Base-by-base conservation (phyloP, 2,113 vertebrate species). In the Myiagra hebetior region DNA sequence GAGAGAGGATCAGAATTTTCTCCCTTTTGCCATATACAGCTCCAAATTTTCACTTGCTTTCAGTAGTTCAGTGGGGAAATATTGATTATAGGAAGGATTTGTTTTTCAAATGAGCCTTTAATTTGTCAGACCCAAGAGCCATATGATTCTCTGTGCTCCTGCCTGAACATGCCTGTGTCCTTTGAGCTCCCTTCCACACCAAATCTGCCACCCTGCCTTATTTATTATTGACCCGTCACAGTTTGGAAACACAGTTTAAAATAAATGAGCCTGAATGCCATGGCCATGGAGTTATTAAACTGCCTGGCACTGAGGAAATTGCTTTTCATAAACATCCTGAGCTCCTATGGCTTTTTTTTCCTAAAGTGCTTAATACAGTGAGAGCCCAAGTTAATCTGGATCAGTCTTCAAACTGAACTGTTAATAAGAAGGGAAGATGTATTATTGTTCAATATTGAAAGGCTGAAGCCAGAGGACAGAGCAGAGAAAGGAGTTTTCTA, bases 281-380 rank as follows among this genome's bases (percentile, higher is more conserved):
- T 13, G 74, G 60, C 78, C 9, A 1, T 75, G 57, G 50, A 83
- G 85, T 95, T 97, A 95, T 97, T 96, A 97, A 97, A 97, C 74
- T 92, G 94, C 95, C 88, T 96, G 89, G 94, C 95, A 93, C 4
- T 70, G 93, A 97, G 97, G 97, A 97, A 97, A 97, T 97, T 97
- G 97, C 96, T 95, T 97, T 97, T 97, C 97, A 97, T 81, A 97
- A 97, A 92, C 92, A 95, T 84, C 92, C 89, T 89, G 83, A 82
- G 70, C 67, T 55, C 69, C 53, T 59, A 9, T 64, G 6, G 55
- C 28, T 55, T 22, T 73, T 74, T 86, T 94, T 85, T 24, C 78
- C 52, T 83, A 6, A 84, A 97, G 80, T 85, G 83, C 62, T 94
- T 95, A 79, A 93, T 92, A 87, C 87, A 93, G 74, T 46, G 31